Percentiles rank a stretch among this genome's conserved stretches.
Evolutionary conservation across 2,888 invertebrate species (phyloP).

Genomic region (Aspidiotus rigidus): DNA sequence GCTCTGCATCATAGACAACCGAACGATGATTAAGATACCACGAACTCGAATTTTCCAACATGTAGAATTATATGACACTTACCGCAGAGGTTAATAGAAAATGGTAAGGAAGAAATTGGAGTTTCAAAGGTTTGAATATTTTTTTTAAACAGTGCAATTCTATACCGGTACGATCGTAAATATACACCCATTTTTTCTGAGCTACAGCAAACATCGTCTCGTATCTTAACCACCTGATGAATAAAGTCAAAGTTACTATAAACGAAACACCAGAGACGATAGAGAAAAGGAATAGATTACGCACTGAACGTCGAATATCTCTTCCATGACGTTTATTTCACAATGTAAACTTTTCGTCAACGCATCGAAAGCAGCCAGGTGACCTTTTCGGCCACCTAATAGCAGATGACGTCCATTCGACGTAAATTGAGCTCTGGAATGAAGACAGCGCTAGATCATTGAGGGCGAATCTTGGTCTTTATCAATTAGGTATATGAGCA

Average conservation of each 20-base stretch:
- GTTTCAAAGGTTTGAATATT: constrained; percentile 63
- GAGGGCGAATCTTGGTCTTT: neutral
- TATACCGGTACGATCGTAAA: constrained; percentile 94
- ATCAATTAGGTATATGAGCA: neutral
- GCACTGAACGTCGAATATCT: constrained; percentile 76
- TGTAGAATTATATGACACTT: constrained; percentile 42
- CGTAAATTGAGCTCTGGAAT: constrained; percentile 55
- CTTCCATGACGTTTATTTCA: constrained; percentile 96
- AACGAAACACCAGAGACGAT: constrained; percentile 6
- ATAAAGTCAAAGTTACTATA: neutral
- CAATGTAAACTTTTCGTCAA: constrained; percentile 85
- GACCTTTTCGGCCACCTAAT: constrained; percentile 79
- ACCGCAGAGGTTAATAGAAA: constrained; percentile 81
- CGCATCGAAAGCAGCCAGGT: constrained; percentile 96
- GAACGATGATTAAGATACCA: neutral
- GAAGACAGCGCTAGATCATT: constrained; percentile 5
- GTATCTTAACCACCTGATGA: constrained; percentile 69
- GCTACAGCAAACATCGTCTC: constrained; percentile 97
- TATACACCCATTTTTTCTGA: constrained; percentile 90
- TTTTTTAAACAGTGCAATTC: constrained; percentile 92
- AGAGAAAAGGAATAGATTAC: constrained; percentile 36
- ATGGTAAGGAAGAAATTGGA: constrained; percentile 96
- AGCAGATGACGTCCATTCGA: constrained; percentile 74
- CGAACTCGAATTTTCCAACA: too few relatives aligned
- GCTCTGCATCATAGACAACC: constrained; percentile 47